Evolutionary conservation across 2,113 vertebrate species (phyloP).

Genomic region (Andinoacara biseriatus): DNA sequence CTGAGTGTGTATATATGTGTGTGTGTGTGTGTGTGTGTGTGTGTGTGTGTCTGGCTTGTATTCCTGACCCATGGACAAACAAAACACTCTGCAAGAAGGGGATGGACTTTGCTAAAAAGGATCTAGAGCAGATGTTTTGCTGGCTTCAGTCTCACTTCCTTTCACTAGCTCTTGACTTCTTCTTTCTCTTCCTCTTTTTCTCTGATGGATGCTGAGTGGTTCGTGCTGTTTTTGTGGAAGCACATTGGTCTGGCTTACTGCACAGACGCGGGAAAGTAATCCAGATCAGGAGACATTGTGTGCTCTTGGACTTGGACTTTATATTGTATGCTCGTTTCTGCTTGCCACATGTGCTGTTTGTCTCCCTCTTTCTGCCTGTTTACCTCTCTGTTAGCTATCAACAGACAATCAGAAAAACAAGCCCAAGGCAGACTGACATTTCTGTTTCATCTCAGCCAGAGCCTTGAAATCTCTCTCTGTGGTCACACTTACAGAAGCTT

Average conservation of each 20-base stretch:
- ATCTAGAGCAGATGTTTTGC: slow-evolving; percentile 78
- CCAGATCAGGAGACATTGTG: slow-evolving; percentile 46
- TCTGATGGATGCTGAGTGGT: slow-evolving; percentile 52
- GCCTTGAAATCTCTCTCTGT: slow-evolving; percentile 31
- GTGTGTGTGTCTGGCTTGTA: slow-evolving; percentile 50
- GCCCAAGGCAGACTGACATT: background rate
- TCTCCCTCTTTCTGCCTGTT: slow-evolving; percentile 25
- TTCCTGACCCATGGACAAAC: slow-evolving; percentile 63
- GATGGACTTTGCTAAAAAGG: slow-evolving; percentile 63
- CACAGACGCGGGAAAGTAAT: slow-evolving; percentile 35
- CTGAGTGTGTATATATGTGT: slow-evolving; percentile 49
- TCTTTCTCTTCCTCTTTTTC: slow-evolving; percentile 81
- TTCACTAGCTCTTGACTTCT: slow-evolving; percentile 73
- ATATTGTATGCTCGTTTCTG: slow-evolving; percentile 47
- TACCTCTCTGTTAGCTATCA: slow-evolving; percentile 24
- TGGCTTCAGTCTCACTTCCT: slow-evolving; percentile 81
- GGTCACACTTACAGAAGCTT: slow-evolving; percentile 27
- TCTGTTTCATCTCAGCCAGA: background rate
- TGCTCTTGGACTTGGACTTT: slow-evolving; percentile 33
- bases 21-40: slow-evolving; percentile 46
- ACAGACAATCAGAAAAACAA: slow-evolving; percentile 4
- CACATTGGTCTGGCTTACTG: slow-evolving; percentile 19
- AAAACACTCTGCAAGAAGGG: slow-evolving; percentile 57
- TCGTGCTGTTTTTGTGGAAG: slow-evolving; percentile 61
- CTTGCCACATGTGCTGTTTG: slow-evolving; percentile 41